phyloP scores from a whole-genome alignment of 2,888 invertebrate genomes.

The Parochlus steinenii region DNA sequence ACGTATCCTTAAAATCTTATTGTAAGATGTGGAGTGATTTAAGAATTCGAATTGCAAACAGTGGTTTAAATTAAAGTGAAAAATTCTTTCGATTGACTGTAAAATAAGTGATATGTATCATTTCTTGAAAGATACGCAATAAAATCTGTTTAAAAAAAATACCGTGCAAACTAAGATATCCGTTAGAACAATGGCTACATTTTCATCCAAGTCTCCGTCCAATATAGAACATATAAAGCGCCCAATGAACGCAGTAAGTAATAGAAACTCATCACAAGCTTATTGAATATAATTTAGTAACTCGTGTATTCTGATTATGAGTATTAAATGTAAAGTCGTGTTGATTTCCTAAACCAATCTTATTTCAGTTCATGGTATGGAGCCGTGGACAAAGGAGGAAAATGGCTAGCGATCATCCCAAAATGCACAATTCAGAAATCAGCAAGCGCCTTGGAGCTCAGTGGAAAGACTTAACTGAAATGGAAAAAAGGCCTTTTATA shows the following conservation, averaged over 20 bases:
- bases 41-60: too few species aligned
- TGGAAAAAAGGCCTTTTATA: slow-evolving; percentile 77
- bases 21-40: too few species aligned
- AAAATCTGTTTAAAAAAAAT: too few species aligned
- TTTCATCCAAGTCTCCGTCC: slow-evolving; percentile 17
- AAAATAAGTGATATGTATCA: too few species aligned
- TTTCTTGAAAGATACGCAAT: too few species aligned
- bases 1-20: too few species aligned
- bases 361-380: slow-evolving; percentile 42
- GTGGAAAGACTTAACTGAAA: slow-evolving; percentile 75
- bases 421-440: slow-evolving; percentile 88
- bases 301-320: too few species aligned
- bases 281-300: too few species aligned
- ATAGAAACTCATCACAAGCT: not conserved
- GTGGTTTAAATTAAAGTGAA: too few species aligned
- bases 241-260: slow-evolving; percentile 80
- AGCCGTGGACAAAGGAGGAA: slow-evolving; percentile 73
- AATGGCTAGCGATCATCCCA: slow-evolving; percentile 87
- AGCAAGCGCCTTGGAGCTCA: slow-evolving; percentile 73
- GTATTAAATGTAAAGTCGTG: too few species aligned
- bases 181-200: slow-evolving; percentile 3
- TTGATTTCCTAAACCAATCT: not conserved
- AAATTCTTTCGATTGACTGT: too few species aligned
- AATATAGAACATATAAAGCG: slow-evolving; percentile 69
- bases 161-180: too few species aligned